phyloP scores from a whole-genome alignment of 2,888 invertebrate species.

The Scaptomyza flava region DNA sequence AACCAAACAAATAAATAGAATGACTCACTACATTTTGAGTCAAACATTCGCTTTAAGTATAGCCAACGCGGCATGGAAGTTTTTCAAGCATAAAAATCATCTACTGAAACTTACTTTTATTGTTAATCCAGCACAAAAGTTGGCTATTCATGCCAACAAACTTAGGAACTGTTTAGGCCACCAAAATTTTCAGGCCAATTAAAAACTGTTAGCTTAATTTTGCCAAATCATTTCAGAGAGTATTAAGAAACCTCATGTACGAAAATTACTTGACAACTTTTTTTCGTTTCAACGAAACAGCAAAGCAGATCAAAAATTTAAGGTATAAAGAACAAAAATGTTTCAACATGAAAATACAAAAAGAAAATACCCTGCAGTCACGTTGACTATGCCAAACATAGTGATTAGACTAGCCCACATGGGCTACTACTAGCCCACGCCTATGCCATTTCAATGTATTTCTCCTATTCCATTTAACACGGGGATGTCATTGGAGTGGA shows the following conservation, averaged over 20 bases:
- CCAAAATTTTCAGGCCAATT: constrained; percentile 35
- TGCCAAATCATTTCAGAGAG: constrained; percentile 63
- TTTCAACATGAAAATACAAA: constrained; percentile 36
- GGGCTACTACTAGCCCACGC: too few species aligned
- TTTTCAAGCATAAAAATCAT: constrained; percentile 2
- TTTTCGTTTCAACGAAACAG: constrained; percentile 1
- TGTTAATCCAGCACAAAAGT: constrained; percentile 25
- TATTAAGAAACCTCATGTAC: constrained; percentile 59
- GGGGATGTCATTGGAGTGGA: too few species aligned
- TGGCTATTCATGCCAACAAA: constrained; percentile 8
- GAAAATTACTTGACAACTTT: constrained; percentile 56
- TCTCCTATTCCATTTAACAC: too few species aligned
- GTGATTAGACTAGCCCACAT: too few species aligned
- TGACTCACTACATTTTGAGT: constrained; percentile 7
- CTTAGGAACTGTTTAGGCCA: constrained; percentile 7
- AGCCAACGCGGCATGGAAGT: constrained; percentile 14
- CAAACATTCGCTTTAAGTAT: neutral
- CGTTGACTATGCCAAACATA: too few species aligned
- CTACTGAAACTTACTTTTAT: constrained; percentile 8
- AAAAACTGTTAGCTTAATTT: constrained; percentile 54
- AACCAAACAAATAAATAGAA: neutral
- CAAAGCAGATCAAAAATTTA: constrained; percentile 6
- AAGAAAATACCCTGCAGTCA: too few species aligned
- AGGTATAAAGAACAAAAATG: constrained; percentile 14
- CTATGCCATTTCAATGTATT: too few species aligned